Evolutionary conservation across 2,797 vertebrate species (phyloP).

Genomic region (Rhinella marina): DNA sequence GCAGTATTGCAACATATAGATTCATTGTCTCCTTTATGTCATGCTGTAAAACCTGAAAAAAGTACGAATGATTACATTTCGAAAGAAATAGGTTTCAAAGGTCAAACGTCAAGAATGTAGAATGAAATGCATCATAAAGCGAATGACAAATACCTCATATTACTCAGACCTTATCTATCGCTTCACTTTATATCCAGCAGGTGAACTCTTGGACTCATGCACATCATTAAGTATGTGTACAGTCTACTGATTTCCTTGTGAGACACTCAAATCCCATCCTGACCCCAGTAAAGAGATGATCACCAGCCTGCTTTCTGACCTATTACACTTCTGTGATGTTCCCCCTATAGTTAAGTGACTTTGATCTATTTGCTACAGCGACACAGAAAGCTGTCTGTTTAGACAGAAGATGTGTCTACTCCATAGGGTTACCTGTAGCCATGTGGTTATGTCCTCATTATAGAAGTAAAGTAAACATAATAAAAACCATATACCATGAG

Average conservation of each 20-base stretch:
- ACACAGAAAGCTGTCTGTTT: not conserved
- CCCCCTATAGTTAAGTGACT: not conserved
- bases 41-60: not conserved
- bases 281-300: not conserved
- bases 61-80: slow-evolving; percentile 2
- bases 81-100: not conserved
- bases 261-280: slow-evolving; percentile 1
- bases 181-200: too few relatives aligned
- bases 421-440: not conserved
- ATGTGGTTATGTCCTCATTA: not conserved
- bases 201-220: not conserved
- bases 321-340: not conserved
- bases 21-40: not conserved
- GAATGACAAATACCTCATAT: not conserved
- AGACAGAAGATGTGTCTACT: not conserved
- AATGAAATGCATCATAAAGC: slow-evolving; percentile 4
- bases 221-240: slow-evolving; percentile 9
- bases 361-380: too few relatives aligned
- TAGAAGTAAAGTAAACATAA: not conserved
- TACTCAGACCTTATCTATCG: slow-evolving; percentile 8
- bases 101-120: not conserved
- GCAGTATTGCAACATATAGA: not conserved
- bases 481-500: not conserved
- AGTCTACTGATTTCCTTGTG: not conserved
- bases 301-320: too few relatives aligned